A percentile compares a stretch with the other conserved stretches of the same genome.
These are phyloP conservation scores for Malurus melanocephalus DNA, from an alignment of 2,113 vertebrate species.

Conservation along the genomic window DNA sequence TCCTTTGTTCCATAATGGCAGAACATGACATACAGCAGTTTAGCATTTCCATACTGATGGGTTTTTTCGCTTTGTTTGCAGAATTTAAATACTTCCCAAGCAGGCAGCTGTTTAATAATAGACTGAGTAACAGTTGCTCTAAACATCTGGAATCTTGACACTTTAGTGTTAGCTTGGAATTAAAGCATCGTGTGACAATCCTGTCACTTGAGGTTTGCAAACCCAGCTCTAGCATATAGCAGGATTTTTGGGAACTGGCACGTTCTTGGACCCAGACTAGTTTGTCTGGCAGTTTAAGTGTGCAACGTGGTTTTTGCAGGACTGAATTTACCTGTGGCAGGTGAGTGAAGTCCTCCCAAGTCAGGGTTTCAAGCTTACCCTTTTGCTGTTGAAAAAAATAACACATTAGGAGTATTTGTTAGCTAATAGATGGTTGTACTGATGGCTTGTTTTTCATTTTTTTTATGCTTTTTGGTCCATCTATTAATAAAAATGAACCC, in stretches of 20 bases:
- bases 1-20: slow-evolving; percentile 77
- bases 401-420: slow-evolving; percentile 80
- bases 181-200: slow-evolving; percentile 20
- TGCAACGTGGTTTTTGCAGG: slow-evolving; percentile 71
- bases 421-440: slow-evolving; percentile 87
- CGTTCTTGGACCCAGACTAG: slow-evolving; percentile 67
- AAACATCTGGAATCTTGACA: slow-evolving; percentile 51
- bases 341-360: slow-evolving; percentile 75
- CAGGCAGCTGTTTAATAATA: slow-evolving; percentile 71
- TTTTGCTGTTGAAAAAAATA: slow-evolving; percentile 69
- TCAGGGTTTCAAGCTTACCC: slow-evolving; percentile 71
- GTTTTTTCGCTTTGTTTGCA: slow-evolving; percentile 61
- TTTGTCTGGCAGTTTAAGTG: slow-evolving; percentile 64
- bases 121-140: slow-evolving; percentile 64
- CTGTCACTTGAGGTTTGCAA: slow-evolving; percentile 63
- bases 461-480: slow-evolving; percentile 96
- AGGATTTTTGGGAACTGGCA: slow-evolving; percentile 66
- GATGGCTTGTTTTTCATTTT: slow-evolving; percentile 91
- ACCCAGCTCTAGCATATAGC: slow-evolving; percentile 59
- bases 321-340: slow-evolving; percentile 75
- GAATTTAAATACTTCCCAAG: slow-evolving; percentile 49
- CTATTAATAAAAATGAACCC: slow-evolving; percentile 99
- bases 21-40: slow-evolving; percentile 74
- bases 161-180: slow-evolving; percentile 39
- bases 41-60: slow-evolving; percentile 73